phyloP scores from a whole-genome alignment of 1,140 invertebrate genomes.

The Drosophila bifasciata region DNA sequence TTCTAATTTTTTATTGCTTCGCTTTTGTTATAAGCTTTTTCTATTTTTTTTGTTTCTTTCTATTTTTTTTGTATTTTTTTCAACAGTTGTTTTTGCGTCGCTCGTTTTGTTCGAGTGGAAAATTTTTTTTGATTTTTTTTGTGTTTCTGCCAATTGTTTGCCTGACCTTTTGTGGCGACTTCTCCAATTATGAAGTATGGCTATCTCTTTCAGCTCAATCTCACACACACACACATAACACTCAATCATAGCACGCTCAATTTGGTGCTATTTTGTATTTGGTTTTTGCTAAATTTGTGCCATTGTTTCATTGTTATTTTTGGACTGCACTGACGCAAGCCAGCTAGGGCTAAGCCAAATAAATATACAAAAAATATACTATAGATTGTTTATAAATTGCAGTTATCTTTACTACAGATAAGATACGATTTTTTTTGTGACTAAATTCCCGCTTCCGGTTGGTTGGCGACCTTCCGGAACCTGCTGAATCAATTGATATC shows the following conservation, averaged over 20 bases:
- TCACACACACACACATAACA: conserved; percentile 23
- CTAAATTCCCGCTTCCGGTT: conserved; percentile 42
- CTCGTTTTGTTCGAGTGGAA: conserved; percentile 54
- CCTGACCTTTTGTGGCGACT: conserved; percentile 75
- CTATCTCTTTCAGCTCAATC: conserved; percentile 18
- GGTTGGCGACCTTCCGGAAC: conserved; percentile 54
- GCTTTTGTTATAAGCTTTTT: conserved; percentile 61
- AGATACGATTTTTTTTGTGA: conserved; percentile 29
- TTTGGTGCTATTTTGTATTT: conserved; percentile 57
- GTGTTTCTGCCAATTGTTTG: conserved; percentile 52
- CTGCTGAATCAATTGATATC: conserved; percentile 37
- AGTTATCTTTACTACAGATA: conserved; percentile 45
- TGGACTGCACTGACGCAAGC: conserved; percentile 60
- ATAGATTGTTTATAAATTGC: conserved; percentile 3
- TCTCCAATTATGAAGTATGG: conserved; percentile 71
- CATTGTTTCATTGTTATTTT: conserved; percentile 51
- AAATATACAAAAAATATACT: conserved; percentile 23
- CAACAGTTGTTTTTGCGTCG: conserved; percentile 39
- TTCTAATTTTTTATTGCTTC: conserved; percentile 75
- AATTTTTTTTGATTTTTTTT: background rate
- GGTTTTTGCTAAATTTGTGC: conserved; percentile 34
- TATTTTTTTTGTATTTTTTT: conserved; percentile 21
- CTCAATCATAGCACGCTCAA: conserved; percentile 49
- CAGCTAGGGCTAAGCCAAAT: conserved; percentile 50
- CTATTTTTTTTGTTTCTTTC: conserved; percentile 34